Conservation (phyloP, 2,113 vertebrate genomes). For the Triplophysa dalaica region DNA sequence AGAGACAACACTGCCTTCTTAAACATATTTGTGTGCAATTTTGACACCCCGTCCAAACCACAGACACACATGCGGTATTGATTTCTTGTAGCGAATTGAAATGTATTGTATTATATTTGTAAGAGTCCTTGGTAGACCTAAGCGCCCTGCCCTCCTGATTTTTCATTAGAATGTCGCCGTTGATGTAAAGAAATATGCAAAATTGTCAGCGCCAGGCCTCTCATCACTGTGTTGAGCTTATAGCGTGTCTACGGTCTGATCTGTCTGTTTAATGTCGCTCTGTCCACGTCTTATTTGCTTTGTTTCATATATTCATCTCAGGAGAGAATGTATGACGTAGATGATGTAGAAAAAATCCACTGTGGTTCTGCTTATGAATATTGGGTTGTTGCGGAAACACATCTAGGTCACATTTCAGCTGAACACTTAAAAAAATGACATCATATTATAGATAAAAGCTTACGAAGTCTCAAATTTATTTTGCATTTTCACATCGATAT, state of each 20-base stretch:
- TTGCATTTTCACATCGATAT: neutral
- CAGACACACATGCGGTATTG: neutral
- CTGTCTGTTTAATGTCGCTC: conserved; percentile 17
- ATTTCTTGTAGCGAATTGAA: conserved; percentile 12
- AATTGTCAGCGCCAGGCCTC: conserved; percentile 49
- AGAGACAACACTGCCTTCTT: conserved; percentile 2
- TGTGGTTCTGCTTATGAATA: neutral
- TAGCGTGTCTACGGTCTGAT: conserved; percentile 11
- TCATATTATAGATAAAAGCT: neutral
- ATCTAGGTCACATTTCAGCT: neutral
- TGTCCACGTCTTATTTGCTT: neutral
- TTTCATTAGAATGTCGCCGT: conserved; percentile 47
- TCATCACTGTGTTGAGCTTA: conserved; percentile 54
- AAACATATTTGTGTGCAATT: conserved; percentile 39
- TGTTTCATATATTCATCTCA: neutral
- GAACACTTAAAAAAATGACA: neutral
- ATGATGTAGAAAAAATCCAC: neutral
- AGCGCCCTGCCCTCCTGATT: conserved; percentile 38
- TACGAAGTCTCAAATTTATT: neutral
- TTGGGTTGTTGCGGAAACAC: neutral
- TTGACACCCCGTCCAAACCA: neutral
- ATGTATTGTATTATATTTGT: conserved; percentile 21
- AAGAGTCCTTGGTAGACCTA: conserved; percentile 40
- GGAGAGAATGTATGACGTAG: neutral
- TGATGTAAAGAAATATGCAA: conserved; percentile 70